Conservation (phyloP, 2,797 vertebrate genomes). For the Lagocephalus sceleratus region DNA sequence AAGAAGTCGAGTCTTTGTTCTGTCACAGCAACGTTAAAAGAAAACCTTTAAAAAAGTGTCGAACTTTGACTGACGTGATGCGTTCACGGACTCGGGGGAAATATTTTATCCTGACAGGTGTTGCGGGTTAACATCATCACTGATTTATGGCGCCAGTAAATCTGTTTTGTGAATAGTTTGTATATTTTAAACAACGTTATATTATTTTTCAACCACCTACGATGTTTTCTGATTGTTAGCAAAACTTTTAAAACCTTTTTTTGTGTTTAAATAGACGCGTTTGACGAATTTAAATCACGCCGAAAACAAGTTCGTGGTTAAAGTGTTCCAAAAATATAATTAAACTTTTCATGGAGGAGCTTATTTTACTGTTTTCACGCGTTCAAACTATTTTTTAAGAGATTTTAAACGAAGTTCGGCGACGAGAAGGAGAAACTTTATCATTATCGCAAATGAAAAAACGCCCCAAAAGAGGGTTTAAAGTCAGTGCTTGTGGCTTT, state of each 20-base stretch:
- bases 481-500: no score
- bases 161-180: no score
- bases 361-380: accelerated
- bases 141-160: no score
- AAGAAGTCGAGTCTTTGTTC: no score
- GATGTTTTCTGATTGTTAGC: no score
- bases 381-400: not conserved
- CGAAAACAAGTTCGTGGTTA: accelerated
- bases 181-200: no score
- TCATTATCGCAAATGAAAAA: not conserved
- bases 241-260: not conserved
- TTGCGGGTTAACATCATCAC: not conserved
- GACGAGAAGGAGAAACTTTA: not conserved
- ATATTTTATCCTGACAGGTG: not conserved
- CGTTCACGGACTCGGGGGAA: not conserved
- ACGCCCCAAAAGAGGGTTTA: accelerated
- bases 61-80: not conserved
- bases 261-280: not conserved
- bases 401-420: constrained; percentile 7
- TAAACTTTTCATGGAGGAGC: no score
- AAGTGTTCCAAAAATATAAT: accelerated
- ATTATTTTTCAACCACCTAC: not conserved
- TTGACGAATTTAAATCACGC: not conserved
- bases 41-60: no score
- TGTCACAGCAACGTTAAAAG: no score